Percentiles rank a stretch among this genome's conserved stretches.
Evolutionary conservation across 2,797 vertebrate species (phyloP).

Genomic region (Lepilemur ruficaudatus): DNA sequence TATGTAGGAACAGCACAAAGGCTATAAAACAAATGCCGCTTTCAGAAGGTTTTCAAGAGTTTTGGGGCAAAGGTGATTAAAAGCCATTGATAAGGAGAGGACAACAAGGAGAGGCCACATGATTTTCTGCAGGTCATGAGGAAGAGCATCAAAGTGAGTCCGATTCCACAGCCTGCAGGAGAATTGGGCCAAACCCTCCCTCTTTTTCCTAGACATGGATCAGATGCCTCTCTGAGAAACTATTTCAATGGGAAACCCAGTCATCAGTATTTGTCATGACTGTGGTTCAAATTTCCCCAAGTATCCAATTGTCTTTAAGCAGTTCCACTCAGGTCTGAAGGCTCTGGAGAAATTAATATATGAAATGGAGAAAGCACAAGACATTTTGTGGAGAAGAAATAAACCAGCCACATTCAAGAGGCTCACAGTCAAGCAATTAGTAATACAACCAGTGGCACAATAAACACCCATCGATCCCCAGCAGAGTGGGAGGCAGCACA

Average conservation of each 20-base stretch:
- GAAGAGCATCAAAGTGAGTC: neutral
- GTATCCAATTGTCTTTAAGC: neutral
- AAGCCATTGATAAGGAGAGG: neutral
- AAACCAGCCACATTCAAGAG: neutral
- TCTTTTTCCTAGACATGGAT: neutral
- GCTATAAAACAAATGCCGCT: neutral
- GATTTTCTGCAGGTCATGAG: neutral
- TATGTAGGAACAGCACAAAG: neutral
- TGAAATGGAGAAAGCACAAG: slow-evolving; percentile 37
- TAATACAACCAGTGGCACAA: slow-evolving; percentile 46
- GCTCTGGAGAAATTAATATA: neutral
- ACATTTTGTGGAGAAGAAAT: slow-evolving; percentile 34
- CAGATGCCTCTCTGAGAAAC: neutral
- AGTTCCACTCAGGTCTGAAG: neutral
- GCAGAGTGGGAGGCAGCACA: neutral
- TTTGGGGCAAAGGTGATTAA: neutral
- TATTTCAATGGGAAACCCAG: neutral
- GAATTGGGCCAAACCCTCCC: neutral
- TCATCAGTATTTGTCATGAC: neutral
- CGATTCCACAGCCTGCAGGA: neutral
- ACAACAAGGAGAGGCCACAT: neutral
- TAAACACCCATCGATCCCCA: slow-evolving; percentile 36
- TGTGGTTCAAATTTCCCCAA: neutral
- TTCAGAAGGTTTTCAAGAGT: neutral
- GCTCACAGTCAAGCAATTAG: slow-evolving; percentile 53